Evolutionary conservation across 2,888 invertebrate genomes (phyloP), one percentile per base, ranked within the genome.

Genomic region (Bembecia ichneumoniformis): DNA sequence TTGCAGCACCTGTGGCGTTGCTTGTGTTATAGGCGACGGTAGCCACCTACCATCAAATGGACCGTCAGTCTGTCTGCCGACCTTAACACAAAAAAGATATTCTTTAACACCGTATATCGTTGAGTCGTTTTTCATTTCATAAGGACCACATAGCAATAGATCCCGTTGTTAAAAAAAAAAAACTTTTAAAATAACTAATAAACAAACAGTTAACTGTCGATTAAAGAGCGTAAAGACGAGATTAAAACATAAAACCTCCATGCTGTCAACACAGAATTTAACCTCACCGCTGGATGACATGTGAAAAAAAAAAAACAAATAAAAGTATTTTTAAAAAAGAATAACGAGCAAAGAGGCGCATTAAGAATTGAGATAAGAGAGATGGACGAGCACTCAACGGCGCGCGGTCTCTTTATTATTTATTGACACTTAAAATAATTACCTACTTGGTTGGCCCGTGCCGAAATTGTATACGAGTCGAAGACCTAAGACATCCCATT

Each of bases 361-460:
- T 87, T 87, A 87, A 86, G 86, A 81, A 78, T 80, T 76, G 82
- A 83, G 87, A 87, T 87, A 87, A 87, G 77, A 78, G 77, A 86
- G 84, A 86, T 77, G 84, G 82, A 84, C 82, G 84, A 78, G 82
- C 86, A 87, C 87, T 86, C 87, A 86, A 67, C 76, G 64, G 63
- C 65, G 74, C 70, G 71, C 78, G 77, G 75, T 68, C 74, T 77
- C 81, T 84, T 82, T 86, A 86, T 87, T 86, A 86, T 87, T 87
- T 87, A 87, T 87, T 87, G 84, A 87, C 84, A 86, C 86, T 87
- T 83, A 83, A 86, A 84, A 82, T 84, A 86, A 87, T 84, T 86
- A 83, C 75, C 66, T 68, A 65, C 64, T 44, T 63, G 69, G 76
- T 77, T 82, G 81, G 84, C 86, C 81, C 86, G 86, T 87, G 86